Base-by-base conservation (phyloP, 2,888 invertebrate species). In the Xestia rhomboidea region DNA sequence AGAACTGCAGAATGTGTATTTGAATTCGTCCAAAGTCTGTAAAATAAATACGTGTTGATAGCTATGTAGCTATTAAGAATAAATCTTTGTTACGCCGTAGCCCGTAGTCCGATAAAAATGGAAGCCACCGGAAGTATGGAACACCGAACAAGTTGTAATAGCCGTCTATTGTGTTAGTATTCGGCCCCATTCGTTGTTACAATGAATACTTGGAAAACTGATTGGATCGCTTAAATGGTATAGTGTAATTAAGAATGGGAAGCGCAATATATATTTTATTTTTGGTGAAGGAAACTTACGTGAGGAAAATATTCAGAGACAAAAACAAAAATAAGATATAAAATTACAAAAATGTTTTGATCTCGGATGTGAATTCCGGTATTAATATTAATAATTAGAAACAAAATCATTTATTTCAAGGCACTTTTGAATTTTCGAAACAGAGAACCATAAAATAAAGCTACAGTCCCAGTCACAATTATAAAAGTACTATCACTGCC, bases 131-230 rank as follows among this genome's bases (percentile, higher is more conserved):
- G 15, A 38, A 49, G 27, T 24, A 68, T 21, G 27, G 34, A 72
- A 60, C 34, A 54, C 18, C 15, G 34, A 24, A 44, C 64, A 46
- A 66, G 24, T 75, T 44, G 18, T 38, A 76, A 54, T 75, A 66
- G 18, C 24, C 38, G n/a, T 27, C 38, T 38, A 49, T 66, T 76
- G 54, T 74, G 15, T 64, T 63, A 54, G n/a, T 49, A 30, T 49
- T 67, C 1, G 77, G 4, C 21, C 66, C 30, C 38, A 77, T 77
- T 67, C 7, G 46, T 24, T 46, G 54, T 24, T 18, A n/a, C 57
- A 27, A 46, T 27, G 54, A 27, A 30, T 76, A 41, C 24, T 41
- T 21, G 7, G 18, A 15, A n/a, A 77, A 49, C 21, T 27, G 49
- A 38, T 46, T n/a, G 54, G 10, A 21, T 38, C 7, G 4, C 1